Conservation (phyloP, 2,797 vertebrate genomes). For the Acipenser transmontanus region DNA sequence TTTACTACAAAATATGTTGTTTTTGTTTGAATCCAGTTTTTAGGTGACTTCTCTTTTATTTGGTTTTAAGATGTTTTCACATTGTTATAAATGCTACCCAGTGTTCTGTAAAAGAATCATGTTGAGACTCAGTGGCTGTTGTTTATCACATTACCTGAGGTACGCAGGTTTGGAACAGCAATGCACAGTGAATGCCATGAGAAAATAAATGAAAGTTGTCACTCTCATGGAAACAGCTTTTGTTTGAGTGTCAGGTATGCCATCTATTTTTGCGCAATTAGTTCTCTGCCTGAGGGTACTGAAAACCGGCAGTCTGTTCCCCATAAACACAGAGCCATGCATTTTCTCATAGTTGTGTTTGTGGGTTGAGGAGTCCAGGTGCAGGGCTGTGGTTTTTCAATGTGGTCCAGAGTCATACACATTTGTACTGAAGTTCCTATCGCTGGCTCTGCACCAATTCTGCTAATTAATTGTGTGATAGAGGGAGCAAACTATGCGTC, state of each 20-base stretch:
- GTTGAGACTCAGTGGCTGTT: too few relatives aligned
- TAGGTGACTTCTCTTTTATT: too few relatives aligned
- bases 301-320: not conserved
- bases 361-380: not conserved
- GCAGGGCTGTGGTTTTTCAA: not conserved
- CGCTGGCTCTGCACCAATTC: not conserved
- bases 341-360: slow-evolving; percentile 4
- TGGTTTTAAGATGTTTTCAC: too few relatives aligned
- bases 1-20: too few relatives aligned
- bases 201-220: not conserved
- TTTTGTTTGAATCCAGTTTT: too few relatives aligned
- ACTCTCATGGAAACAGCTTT: not conserved
- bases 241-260: not conserved
- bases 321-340: not conserved
- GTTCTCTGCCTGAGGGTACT: not conserved
- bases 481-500: slow-evolving; percentile 5
- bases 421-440: not conserved
- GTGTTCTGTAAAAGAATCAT: too few relatives aligned
- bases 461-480: not conserved
- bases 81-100: too few relatives aligned
- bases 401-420: slow-evolving; percentile 5
- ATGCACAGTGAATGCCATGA: not conserved
- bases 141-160: too few relatives aligned
- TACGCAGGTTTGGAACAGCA: too few relatives aligned
- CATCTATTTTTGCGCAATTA: slow-evolving; percentile 1